Base-by-base conservation (phyloP, 2,797 vertebrate genomes). In the Sebastes baramenuke region DNA sequence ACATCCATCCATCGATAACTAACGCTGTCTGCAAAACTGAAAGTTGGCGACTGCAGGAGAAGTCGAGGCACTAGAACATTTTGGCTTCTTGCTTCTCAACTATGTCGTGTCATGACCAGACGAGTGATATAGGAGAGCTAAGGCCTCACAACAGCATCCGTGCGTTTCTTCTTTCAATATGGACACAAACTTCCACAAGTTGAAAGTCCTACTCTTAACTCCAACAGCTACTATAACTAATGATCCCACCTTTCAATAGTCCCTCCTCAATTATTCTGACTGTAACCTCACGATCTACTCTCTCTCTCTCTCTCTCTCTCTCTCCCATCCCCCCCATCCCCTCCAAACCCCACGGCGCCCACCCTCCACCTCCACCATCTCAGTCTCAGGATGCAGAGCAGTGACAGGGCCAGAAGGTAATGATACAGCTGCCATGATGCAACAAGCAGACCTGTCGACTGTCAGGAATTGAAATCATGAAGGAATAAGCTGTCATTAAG, bases 401-500 rank as follows among this genome's bases (percentile, higher is more conserved):
- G 94, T 97, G 97, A 97, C 97, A 98, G 96, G 97, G 97, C 96
- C 96, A 97, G 96, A 96, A 97, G 97, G 96, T 98, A 98, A 98
- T 96, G 97, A 97, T 97, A 96, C 96, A 96, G 96, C 96, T 98
- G 97, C 97, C 97, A 96, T 95, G 96, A 98, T 97, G 96, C 96
- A 97, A 97, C 96, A 96, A 97, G 96, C 96, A 96, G 96, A 96
- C 95, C 96, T 97, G 97, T 97, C 97, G 97, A 96, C 97, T 98
- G 97, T 98, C 97, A 98, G 95, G 94, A 96, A 94, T 90, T 97
- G 97, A 97, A 98, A 97, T 97, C 97, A 97, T 97, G 97, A 97
- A 97, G 97, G 97, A 97, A 97, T 97, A 97, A 98, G 97, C 97
- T 98, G 97, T 97, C 96, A 87, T 97, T 98, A 97, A 97, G 95